These are phyloP conservation scores for Drosophila parabipectinata DNA, from an alignment of 1,140 invertebrate species.

Conservation along the genomic window DNA sequence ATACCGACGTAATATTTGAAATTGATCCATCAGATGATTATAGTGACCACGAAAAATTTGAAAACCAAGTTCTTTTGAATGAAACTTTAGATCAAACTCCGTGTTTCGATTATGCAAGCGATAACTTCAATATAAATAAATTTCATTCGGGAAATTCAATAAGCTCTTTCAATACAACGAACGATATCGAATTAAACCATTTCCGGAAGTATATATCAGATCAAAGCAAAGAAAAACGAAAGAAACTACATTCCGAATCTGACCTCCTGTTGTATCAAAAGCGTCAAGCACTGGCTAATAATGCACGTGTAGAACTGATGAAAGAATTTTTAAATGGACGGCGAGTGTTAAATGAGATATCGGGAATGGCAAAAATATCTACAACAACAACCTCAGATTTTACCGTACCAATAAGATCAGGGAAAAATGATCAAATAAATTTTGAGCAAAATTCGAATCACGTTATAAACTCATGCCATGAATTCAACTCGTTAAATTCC, in stretches of 20 bases:
- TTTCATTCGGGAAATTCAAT: conserved; percentile 26
- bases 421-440: background rate
- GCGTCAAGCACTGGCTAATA: conserved; percentile 67
- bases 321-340: conserved; percentile 69
- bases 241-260: conserved; percentile 59
- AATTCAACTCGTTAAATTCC: conserved; percentile 35
- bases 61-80: conserved; percentile 30
- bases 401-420: background rate
- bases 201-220: conserved; percentile 9
- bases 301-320: conserved; percentile 61
- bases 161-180: background rate
- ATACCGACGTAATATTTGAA: conserved; percentile 6
- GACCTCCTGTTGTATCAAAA: conserved; percentile 62
- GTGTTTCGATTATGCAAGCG: conserved; percentile 21
- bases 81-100: conserved; percentile 10
- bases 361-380: conserved; percentile 12
- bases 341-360: conserved; percentile 54
- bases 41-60: background rate
- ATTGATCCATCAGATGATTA: conserved; percentile 14
- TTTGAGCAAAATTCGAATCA: background rate
- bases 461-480: background rate
- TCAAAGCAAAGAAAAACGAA: conserved; percentile 2
- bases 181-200: background rate
- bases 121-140: conserved; percentile 10
- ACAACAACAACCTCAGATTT: conserved; percentile 8